Evolutionary conservation across 2,888 invertebrate species (phyloP).

Genomic region (Drosophila flavopinicola): DNA sequence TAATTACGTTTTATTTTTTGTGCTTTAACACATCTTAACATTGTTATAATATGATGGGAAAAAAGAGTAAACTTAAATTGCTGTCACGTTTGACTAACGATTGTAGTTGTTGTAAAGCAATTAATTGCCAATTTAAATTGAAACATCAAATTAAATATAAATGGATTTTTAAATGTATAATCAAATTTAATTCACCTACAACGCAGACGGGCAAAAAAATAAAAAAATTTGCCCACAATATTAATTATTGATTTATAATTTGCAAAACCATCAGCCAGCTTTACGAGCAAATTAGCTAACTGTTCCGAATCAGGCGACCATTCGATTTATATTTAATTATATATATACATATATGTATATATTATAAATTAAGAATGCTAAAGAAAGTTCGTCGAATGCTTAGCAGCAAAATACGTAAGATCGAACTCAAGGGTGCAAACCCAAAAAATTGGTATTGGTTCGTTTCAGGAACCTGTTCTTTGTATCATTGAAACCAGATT

Average conservation of each 20-base stretch:
- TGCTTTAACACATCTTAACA: conserved; percentile 14
- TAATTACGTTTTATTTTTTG: not conserved
- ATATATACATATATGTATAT: conserved; percentile 21
- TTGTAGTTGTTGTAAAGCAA: conserved; percentile 60
- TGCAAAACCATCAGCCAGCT: not conserved
- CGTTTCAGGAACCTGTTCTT: too few relatives aligned
- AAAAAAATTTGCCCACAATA: conserved; percentile 42
- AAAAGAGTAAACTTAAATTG: conserved; percentile 14
- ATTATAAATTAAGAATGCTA: too few relatives aligned
- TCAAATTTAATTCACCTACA: conserved; percentile 64
- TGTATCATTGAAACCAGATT: too few relatives aligned
- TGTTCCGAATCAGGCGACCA: not conserved
- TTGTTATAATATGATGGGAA: not conserved
- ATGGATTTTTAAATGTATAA: conserved; percentile 70
- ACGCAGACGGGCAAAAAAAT: conserved; percentile 25
- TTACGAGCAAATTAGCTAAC: not conserved
- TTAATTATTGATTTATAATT: conserved; percentile 70
- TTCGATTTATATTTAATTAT: conserved; percentile 3
- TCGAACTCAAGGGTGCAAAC: too few relatives aligned
- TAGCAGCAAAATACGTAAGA: too few relatives aligned
- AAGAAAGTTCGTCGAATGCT: too few relatives aligned
- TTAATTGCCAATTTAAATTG: conserved; percentile 77
- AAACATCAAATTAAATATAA: conserved; percentile 77
- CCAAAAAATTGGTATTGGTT: too few relatives aligned
- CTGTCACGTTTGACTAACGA: conserved; percentile 42